Conservation (phyloP, 2,888 invertebrate species). For the Drosophila percnosoma region DNA sequence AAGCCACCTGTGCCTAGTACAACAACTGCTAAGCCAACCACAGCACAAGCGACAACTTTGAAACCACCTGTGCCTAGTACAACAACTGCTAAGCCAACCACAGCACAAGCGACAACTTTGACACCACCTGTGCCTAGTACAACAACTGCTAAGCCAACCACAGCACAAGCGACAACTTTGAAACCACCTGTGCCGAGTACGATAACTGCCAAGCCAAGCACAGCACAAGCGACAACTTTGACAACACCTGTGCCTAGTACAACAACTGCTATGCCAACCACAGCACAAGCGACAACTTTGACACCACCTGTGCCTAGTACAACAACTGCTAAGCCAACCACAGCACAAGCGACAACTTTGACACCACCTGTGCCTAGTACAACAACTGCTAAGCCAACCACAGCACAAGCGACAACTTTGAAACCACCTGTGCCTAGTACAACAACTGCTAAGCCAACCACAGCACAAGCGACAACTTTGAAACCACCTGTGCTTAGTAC, state of each 20-base stretch:
- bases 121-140: background rate
- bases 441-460: background rate
- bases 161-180: background rate
- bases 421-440: background rate
- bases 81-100: no score
- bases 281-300: rapidly evolving
- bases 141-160: background rate
- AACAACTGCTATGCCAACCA: no score
- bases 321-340: no score
- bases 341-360: background rate
- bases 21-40: background rate
- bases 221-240: no score
- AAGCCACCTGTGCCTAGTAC: background rate
- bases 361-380: background rate
- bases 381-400: background rate
- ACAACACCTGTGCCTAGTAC: no score
- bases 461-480: background rate
- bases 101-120: background rate
- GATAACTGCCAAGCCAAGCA: no score
- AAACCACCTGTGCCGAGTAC: background rate
- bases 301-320: no score
- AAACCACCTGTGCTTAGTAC: background rate
- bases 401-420: background rate
- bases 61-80: background rate
- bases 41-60: background rate